Evolutionary conservation across 2,797 vertebrate species (phyloP).

Genomic region (Hipposideros larvatus): DNA sequence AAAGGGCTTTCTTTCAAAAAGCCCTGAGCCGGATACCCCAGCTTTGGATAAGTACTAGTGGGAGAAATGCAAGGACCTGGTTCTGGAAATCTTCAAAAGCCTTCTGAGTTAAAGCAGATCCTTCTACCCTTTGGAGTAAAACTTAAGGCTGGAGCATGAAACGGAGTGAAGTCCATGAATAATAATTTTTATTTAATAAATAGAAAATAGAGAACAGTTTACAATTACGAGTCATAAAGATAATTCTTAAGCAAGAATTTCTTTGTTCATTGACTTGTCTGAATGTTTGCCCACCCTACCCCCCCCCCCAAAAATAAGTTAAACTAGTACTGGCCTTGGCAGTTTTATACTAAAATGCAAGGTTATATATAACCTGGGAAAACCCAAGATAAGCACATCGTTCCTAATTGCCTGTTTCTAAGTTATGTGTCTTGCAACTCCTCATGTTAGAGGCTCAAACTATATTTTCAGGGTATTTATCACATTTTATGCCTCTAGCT

Average conservation of each 20-base stretch:
- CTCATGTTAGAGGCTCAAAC: conserved; percentile 58
- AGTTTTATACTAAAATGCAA: conserved; percentile 73
- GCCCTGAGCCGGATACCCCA: conserved; percentile 76
- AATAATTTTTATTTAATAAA: conserved; percentile 79
- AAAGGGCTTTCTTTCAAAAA: conserved; percentile 72
- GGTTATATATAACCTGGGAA: conserved; percentile 75
- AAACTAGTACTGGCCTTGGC: conserved; percentile 56
- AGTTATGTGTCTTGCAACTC: conserved; percentile 66
- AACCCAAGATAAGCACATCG: conserved; percentile 73
- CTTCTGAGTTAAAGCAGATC: conserved; percentile 77
- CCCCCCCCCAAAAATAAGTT: conserved; percentile 50
- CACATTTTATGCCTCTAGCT: conserved; percentile 45
- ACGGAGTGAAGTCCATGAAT: conserved; percentile 54
- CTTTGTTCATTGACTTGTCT: conserved; percentile 76
- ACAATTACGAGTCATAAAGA: conserved; percentile 67
- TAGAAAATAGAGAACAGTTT: conserved; percentile 61
- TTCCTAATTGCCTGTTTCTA: conserved; percentile 74
- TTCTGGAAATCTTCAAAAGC: conserved; percentile 80
- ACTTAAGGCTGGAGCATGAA: conserved; percentile 58
- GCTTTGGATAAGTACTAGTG: conserved; percentile 78
- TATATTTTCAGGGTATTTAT: conserved; percentile 62
- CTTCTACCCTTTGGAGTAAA: conserved; percentile 73
- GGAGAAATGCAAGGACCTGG: conserved; percentile 74
- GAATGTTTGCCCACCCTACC: neutral
- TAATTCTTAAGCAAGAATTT: conserved; percentile 79